Percentiles rank a stretch among this genome's conserved stretches.
Evolutionary conservation across 2,888 invertebrate genomes (phyloP).

Genomic region (Rhagophthalmus giganteus): DNA sequence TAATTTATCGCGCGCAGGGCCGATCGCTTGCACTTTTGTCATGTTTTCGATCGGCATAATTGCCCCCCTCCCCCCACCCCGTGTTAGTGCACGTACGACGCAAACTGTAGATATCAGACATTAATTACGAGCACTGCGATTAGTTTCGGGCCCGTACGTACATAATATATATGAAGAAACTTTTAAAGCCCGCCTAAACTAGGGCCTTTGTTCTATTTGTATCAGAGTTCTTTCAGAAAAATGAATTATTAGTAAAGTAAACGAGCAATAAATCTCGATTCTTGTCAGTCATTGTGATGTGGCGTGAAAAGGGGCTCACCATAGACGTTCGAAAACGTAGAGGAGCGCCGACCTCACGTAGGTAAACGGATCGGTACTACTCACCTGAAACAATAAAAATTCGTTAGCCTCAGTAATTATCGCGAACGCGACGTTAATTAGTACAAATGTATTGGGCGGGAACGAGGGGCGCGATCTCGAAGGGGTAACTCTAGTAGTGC

Average conservation of each 20-base stretch:
- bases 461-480: no score
- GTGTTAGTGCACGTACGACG: background rate
- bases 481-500: no score
- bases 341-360: slow-evolving; percentile 3
- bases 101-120: no score
- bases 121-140: no score
- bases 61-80: background rate
- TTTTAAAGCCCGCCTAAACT: slow-evolving; percentile 39
- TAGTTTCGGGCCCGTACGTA: slow-evolving; percentile 20
- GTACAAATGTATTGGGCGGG: no score
- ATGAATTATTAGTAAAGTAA: slow-evolving; percentile 57
- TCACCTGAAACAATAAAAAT: slow-evolving; percentile 38
- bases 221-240: slow-evolving; percentile 51
- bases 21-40: slow-evolving; percentile 9
- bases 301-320: slow-evolving; percentile 43
- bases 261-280: slow-evolving; percentile 57
- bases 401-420: no score
- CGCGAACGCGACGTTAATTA: no score
- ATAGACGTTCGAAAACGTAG: slow-evolving; percentile 25
- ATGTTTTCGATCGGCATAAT: slow-evolving; percentile 1
- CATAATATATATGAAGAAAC: slow-evolving; percentile 30
- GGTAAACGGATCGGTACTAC: slow-evolving; percentile 14
- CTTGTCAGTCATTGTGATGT: slow-evolving; percentile 55
- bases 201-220: slow-evolving; percentile 53
- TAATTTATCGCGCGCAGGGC: slow-evolving; percentile 20